Base-by-base conservation (phyloP, 2,113 vertebrate species). In the Takifugu flavidus region DNA sequence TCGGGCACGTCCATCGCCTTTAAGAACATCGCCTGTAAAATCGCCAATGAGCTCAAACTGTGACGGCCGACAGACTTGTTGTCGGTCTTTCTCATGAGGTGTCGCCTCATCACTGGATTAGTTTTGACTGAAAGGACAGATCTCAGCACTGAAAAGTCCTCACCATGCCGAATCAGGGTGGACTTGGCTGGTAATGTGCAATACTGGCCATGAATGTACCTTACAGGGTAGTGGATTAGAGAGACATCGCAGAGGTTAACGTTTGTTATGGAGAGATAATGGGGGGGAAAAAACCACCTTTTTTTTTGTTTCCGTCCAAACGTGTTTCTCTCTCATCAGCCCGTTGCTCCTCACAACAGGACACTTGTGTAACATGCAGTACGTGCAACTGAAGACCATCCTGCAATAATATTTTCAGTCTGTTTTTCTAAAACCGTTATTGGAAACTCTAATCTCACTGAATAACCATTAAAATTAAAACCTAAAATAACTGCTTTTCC, bases 1-100 rank as follows among this genome's bases (percentile, higher is more conserved):
- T 98, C 96, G 15, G 96, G 96, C 65, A 97, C 96, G 39, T 98
- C 96, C 75, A 96, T 97, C 7, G 95, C 96, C 82, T 98, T 98
- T 89, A 98, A 98, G 90, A 98, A 98, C 91, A 97, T 98, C 86
- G 96, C 95, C 78, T 99, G 94, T 86, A 99, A 99, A 91, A 95
- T 98, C 82, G 95, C 96, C 53, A 96, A 98, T 0, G 96, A 98
- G 93, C 94, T 98, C 78, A 98, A 99, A 89, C 93, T 99, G 90
- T 99, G 93, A 94, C 70, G 72, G 73, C 80, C 70, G 74, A 78
- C 61, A 69, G 78, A 56, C 45, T 6, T 55, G 58, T 71, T 51
- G 79, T 71, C 67, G 6, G 70, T 68, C 60, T 65, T 49, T 42
- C 54, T 70, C 64, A 78, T 78, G 74, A 63, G 66, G 69, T 65